Evolutionary conservation across 2,797 vertebrate species (phyloP).

Genomic region (Notamacropus eugenii): DNA sequence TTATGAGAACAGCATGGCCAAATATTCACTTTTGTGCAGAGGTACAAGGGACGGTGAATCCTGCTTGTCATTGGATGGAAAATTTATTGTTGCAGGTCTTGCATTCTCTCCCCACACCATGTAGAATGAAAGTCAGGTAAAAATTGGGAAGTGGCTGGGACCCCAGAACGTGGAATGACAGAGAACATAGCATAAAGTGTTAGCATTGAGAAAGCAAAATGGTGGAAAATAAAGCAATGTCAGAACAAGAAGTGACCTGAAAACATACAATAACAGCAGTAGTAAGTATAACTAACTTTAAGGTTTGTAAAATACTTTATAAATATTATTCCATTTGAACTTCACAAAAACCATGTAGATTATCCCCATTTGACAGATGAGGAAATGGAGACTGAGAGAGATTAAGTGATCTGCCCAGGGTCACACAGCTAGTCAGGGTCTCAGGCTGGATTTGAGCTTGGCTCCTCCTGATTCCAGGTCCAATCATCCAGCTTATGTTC

Average conservation of each 20-base stretch:
- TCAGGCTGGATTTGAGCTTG: neutral
- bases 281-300: neutral
- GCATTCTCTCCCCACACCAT: neutral
- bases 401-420: neutral
- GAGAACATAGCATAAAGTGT: neutral
- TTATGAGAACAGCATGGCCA: constrained; percentile 54
- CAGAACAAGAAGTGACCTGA: neutral
- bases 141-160: neutral
- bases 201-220: neutral
- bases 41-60: constrained; percentile 38
- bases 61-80: neutral
- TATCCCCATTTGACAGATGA: neutral
- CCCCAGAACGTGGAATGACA: neutral
- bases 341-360: neutral
- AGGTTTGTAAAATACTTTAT: neutral
- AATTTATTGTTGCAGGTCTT: neutral
- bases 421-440: neutral
- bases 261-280: neutral
- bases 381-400: neutral
- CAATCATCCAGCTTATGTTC: neutral
- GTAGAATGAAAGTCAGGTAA: neutral
- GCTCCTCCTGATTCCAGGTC: neutral
- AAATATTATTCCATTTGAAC: neutral
- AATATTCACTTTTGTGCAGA: constrained; percentile 30
- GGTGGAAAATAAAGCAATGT: neutral